These are phyloP conservation scores for Cheilosia vernalis DNA, from an alignment of 2,888 invertebrate genomes.

Conservation along the genomic window DNA sequence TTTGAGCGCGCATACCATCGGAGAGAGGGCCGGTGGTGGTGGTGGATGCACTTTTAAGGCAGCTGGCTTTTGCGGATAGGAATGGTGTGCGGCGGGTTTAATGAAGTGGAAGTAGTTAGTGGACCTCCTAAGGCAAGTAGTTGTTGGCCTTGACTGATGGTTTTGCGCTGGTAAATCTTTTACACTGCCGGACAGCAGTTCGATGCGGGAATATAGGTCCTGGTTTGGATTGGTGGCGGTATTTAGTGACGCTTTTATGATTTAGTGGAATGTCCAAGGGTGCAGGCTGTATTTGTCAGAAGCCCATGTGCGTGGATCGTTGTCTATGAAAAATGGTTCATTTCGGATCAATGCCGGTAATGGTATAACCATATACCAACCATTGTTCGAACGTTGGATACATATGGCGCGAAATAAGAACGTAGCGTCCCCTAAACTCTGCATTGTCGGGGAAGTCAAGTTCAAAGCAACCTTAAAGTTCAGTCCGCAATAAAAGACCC, in stretches of 20 bases:
- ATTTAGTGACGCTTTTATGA: neutral
- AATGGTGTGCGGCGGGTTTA: neutral
- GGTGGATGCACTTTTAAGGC: slow-evolving; percentile 5
- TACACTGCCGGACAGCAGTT: slow-evolving; percentile 5
- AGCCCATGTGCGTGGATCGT: too few relatives aligned
- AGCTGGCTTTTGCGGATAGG: neutral
- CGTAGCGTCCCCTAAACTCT: too few relatives aligned
- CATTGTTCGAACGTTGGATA: too few relatives aligned
- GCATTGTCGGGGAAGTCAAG: too few relatives aligned
- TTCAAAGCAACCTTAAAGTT: too few relatives aligned
- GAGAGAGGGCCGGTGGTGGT: neutral
- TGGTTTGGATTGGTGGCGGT: slow-evolving; percentile 5
- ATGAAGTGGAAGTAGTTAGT: slow-evolving; percentile 18
- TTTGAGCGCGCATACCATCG: neutral
- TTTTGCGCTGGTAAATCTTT: neutral
- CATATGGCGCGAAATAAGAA: too few relatives aligned
- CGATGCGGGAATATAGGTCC: slow-evolving; percentile 22
- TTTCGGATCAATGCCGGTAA: too few relatives aligned
- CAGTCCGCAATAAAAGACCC: too few relatives aligned
- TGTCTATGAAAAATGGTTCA: too few relatives aligned
- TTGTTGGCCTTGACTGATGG: slow-evolving; percentile 61
- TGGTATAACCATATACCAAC: too few relatives aligned
- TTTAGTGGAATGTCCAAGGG: neutral
- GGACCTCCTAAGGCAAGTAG: slow-evolving; percentile 41
- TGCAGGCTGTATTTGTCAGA: neutral